phyloP scores from a whole-genome alignment of 1,140 invertebrate species.

The Caenorhabditis tropicalis region DNA sequence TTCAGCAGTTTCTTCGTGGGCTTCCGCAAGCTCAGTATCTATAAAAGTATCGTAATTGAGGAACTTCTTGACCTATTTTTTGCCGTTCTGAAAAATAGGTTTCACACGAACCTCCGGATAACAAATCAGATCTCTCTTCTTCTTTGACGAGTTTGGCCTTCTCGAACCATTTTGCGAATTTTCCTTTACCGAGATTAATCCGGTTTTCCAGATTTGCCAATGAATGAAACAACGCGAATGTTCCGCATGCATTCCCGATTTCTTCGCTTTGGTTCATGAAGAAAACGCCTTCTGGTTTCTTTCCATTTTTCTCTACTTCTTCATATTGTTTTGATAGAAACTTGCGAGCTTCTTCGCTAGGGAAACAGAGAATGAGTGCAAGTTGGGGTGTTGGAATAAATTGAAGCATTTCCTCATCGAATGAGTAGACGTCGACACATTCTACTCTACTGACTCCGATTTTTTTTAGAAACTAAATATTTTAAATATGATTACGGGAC shows the following conservation, averaged over 20 bases:
- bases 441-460: conserved; percentile 51
- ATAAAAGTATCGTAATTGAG: conserved; percentile 34
- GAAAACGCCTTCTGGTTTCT: conserved; percentile 13
- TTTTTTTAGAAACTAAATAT: conserved; percentile 51
- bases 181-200: not conserved
- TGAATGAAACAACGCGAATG: conserved; percentile 11
- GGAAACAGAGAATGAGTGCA: conserved; percentile 56
- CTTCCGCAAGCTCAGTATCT: conserved; percentile 24
- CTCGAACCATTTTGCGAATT: conserved; percentile 20
- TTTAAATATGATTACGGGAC: too few relatives aligned
- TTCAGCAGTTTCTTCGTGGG: conserved; percentile 38
- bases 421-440: conserved; percentile 54
- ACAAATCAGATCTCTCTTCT: conserved; percentile 10
- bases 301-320: not conserved
- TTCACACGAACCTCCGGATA: not conserved
- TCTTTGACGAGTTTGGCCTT: conserved; percentile 26
- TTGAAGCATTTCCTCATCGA: conserved; percentile 54
- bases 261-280: conserved; percentile 36
- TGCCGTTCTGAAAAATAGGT: too few relatives aligned
- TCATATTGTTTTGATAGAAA: not conserved
- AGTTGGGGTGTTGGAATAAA: conserved; percentile 54
- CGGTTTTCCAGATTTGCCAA: conserved; percentile 20
- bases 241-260: conserved; percentile 25
- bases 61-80: too few relatives aligned
- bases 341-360: not conserved